Evolutionary conservation across 2,797 vertebrate genomes (phyloP).

Genomic region (Erpetoichthys calabaricus): DNA sequence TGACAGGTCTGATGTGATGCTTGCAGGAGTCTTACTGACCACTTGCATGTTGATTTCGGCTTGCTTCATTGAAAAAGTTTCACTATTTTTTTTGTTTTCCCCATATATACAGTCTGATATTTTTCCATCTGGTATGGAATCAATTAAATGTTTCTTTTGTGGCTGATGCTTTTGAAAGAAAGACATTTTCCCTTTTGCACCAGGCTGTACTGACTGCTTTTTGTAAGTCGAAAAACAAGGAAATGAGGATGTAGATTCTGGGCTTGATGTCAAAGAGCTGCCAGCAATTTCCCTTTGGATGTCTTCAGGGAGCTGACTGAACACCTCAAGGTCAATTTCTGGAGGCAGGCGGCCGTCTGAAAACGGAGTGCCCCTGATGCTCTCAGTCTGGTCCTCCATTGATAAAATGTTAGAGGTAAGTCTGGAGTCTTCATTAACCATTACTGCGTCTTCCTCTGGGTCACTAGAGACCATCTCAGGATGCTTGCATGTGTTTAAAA

Average conservation of each 20-base stretch:
- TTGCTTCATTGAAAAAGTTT: neutral
- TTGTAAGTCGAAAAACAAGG: neutral
- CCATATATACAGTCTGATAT: neutral
- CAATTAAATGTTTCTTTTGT: constrained; percentile 3
- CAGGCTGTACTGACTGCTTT: neutral
- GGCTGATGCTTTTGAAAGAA: constrained; percentile 4
- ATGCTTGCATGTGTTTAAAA: too few species aligned
- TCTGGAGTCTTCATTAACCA: too few species aligned
- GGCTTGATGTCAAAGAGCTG: constrained; percentile 19
- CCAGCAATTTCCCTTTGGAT: constrained; percentile 60
- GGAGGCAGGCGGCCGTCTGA: constrained; percentile 26
- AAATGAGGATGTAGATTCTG: constrained; percentile 13
- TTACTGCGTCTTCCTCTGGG: too few species aligned
- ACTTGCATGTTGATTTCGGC: too few species aligned
- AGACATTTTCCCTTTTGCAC: neutral
- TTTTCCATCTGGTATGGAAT: neutral
- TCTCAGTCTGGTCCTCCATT: neutral
- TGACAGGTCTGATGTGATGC: too few species aligned
- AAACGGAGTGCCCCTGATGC: neutral
- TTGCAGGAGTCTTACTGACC: too few species aligned
- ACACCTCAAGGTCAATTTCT: constrained; percentile 59
- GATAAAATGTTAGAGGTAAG: neutral
- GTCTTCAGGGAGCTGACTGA: constrained; percentile 59
- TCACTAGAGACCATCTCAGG: too few species aligned
- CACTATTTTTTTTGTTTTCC: constrained; percentile 5